Conservation (phyloP, 2,797 vertebrate genomes). For the Champsocephalus gunnari region DNA sequence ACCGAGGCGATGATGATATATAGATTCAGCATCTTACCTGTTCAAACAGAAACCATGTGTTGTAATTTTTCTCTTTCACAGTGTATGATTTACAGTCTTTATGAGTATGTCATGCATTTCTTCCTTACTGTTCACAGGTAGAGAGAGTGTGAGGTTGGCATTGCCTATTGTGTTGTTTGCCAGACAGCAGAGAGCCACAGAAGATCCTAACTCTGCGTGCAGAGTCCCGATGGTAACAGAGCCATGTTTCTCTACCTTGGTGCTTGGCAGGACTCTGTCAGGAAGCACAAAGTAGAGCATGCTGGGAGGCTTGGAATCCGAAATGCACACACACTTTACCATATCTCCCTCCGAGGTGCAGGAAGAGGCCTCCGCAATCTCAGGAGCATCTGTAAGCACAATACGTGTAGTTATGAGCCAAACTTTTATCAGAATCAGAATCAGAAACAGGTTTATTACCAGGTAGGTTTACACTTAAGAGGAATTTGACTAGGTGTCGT, state of each 20-base stretch:
- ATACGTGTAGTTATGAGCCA: not conserved
- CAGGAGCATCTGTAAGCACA: constrained; percentile 71
- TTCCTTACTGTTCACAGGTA: constrained; percentile 60
- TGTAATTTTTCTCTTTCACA: not conserved
- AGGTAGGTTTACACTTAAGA: too few relatives aligned
- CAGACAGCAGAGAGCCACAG: constrained; percentile 60
- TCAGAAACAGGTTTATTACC: too few relatives aligned
- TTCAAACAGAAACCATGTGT: constrained; percentile 32
- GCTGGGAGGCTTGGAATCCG: constrained; percentile 73
- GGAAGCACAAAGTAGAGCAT: constrained; percentile 61
- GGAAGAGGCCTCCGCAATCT: constrained; percentile 67
- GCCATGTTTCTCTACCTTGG: constrained; percentile 42
- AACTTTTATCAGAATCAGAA: too few relatives aligned
- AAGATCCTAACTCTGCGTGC: constrained; percentile 30
- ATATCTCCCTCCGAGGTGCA: constrained; percentile 53
- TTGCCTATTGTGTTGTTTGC: constrained; percentile 74
- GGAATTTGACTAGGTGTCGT: too few relatives aligned
- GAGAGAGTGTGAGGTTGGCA: constrained; percentile 29
- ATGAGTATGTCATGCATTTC: not conserved
- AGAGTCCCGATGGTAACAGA: constrained; percentile 59
- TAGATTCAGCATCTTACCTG: constrained; percentile 53
- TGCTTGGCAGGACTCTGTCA: constrained; percentile 42
- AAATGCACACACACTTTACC: constrained; percentile 72
- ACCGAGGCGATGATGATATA: constrained; percentile 40
- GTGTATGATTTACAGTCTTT: not conserved